phyloP scores from a whole-genome alignment of 2,888 invertebrate genomes.

The Deroplatys truncata region DNA sequence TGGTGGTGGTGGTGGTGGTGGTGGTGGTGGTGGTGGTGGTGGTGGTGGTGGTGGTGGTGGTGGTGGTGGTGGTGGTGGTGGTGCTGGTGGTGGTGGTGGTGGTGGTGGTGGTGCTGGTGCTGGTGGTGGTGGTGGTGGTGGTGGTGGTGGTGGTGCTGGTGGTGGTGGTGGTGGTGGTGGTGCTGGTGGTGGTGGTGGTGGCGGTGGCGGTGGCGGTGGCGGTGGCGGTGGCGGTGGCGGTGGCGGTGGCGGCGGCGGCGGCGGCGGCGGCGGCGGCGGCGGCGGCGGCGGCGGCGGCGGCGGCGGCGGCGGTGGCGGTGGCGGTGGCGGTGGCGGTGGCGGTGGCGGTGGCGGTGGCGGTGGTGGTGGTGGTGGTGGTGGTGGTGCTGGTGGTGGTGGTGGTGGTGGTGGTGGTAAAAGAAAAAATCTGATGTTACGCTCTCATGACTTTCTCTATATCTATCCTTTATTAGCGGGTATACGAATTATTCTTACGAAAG shows the following conservation, averaged over 20 bases:
- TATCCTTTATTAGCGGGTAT: too few relatives aligned
- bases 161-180: too few relatives aligned
- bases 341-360: slow-evolving; percentile 32
- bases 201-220: neutral
- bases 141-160: neutral
- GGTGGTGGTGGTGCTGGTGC: neutral
- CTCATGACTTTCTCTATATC: too few relatives aligned
- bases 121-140: neutral
- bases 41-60: neutral
- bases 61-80: neutral
- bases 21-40: neutral
- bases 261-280: neutral
- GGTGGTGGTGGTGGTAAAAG: neutral
- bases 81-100: neutral
- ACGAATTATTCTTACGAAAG: too few relatives aligned
- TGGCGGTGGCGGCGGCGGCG: too few relatives aligned
- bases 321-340: neutral
- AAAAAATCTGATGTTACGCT: too few relatives aligned
- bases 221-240: neutral
- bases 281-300: neutral
- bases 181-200: too few relatives aligned
- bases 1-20: neutral
- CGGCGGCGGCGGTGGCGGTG: neutral
- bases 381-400: too few relatives aligned
- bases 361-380: neutral